A percentile compares a stretch with the other conserved stretches of the same genome.
Conservation (phyloP, 2,113 vertebrate species). For the Oreochromis tanganicae region DNA sequence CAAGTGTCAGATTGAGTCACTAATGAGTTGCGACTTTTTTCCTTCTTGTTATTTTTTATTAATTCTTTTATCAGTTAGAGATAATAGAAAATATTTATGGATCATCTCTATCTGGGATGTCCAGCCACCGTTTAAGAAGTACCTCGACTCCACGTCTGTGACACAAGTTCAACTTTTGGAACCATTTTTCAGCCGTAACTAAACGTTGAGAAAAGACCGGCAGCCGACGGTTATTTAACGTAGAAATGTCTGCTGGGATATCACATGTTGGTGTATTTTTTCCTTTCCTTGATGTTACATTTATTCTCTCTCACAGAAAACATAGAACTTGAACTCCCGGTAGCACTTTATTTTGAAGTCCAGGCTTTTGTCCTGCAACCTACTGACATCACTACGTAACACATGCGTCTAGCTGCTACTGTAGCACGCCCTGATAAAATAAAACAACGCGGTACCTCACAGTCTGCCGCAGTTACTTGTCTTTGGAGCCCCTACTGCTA, state of each 20-base stretch:
- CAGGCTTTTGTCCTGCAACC: background rate
- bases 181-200: background rate
- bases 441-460: background rate
- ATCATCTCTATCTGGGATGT: background rate
- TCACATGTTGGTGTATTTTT: background rate
- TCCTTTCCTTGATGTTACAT: background rate
- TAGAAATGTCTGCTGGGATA: background rate
- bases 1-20: background rate
- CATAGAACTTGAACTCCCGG: background rate
- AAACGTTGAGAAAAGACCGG: background rate
- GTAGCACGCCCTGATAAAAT: background rate
- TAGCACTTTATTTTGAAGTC: background rate
- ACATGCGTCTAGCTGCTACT: background rate
- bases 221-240: rapidly evolving
- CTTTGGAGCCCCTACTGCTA: background rate
- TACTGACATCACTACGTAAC: background rate
- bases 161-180: background rate
- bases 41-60: background rate
- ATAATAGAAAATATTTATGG: background rate
- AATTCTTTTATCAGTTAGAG: background rate
- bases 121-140: background rate
- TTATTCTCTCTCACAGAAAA: background rate
- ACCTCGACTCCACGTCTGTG: background rate
- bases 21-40: background rate
- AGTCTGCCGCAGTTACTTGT: background rate